phyloP scores from a whole-genome alignment of 1,140 invertebrate species.

The Drosophila nigromelanica region DNA sequence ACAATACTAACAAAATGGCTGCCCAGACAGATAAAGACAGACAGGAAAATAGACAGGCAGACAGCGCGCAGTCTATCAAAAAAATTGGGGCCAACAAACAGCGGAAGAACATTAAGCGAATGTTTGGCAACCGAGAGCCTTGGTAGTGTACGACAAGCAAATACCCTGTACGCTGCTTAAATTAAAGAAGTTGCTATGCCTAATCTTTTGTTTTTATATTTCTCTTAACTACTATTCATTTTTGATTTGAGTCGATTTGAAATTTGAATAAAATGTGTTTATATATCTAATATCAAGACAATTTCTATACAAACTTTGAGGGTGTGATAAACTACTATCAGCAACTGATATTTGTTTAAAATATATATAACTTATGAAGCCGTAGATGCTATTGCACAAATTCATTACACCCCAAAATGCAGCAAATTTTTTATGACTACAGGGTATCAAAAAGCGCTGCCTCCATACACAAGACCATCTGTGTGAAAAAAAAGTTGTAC shows the following conservation, averaged over 20 bases:
- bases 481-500: no score
- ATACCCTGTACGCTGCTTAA: background rate
- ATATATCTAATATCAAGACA: no score
- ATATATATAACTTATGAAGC: no score
- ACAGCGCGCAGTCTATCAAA: constrained; percentile 54
- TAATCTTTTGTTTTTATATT: no score
- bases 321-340: no score
- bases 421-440: background rate
- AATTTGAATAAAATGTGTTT: no score
- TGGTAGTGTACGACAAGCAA: background rate
- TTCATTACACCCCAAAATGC: background rate
- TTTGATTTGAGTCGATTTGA: background rate
- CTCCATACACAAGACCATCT: no score
- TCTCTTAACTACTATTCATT: background rate
- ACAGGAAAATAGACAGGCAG: constrained; percentile 39
- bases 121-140: constrained; percentile 35
- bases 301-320: no score
- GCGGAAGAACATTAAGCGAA: constrained; percentile 38
- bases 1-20: constrained; percentile 57
- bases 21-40: constrained; percentile 51
- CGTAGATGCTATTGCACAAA: background rate
- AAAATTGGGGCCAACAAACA: constrained; percentile 54
- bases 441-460: background rate
- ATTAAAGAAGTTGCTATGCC: no score
- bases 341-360: no score